Conservation (phyloP, 2,888 invertebrate species). For the Anorthoa munda region DNA sequence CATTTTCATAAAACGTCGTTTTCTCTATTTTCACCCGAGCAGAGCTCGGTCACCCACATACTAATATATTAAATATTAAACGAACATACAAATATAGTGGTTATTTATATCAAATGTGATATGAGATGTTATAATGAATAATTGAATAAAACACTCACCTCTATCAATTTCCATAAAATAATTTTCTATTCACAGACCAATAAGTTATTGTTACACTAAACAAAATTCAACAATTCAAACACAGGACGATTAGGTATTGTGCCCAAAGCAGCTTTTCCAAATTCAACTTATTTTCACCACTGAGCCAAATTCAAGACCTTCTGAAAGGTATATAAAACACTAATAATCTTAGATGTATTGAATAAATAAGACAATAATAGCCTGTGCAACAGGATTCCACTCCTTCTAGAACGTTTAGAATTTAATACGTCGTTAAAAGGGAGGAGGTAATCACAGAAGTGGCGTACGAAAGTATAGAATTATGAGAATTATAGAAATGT, state of each 20-base stretch:
- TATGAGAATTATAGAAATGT: conserved; percentile 67
- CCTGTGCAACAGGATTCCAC: conserved; percentile 28
- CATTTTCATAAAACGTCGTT: too few relatives aligned
- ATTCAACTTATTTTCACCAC: conserved; percentile 28
- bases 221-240: conserved; percentile 13
- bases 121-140: conserved; percentile 2
- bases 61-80: conserved; percentile 28
- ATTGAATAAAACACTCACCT: conserved; percentile 55
- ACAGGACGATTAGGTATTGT: conserved; percentile 1
- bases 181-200: conserved; percentile 18
- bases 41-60: too few relatives aligned
- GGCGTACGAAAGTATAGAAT: conserved; percentile 54
- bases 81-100: background rate
- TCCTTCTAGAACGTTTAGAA: conserved; percentile 63
- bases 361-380: background rate
- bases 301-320: conserved; percentile 10
- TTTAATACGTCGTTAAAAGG: conserved; percentile 48
- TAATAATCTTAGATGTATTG: background rate
- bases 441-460: conserved; percentile 57
- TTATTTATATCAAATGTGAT: conserved; percentile 4
- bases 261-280: conserved; percentile 13
- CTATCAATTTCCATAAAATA: conserved; percentile 49
- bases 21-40: too few relatives aligned
- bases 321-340: conserved; percentile 32
- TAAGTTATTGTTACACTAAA: conserved; percentile 34